phyloP scores from a whole-genome alignment of 1,140 invertebrate species.

The Macrobrachium rosenbergii region DNA sequence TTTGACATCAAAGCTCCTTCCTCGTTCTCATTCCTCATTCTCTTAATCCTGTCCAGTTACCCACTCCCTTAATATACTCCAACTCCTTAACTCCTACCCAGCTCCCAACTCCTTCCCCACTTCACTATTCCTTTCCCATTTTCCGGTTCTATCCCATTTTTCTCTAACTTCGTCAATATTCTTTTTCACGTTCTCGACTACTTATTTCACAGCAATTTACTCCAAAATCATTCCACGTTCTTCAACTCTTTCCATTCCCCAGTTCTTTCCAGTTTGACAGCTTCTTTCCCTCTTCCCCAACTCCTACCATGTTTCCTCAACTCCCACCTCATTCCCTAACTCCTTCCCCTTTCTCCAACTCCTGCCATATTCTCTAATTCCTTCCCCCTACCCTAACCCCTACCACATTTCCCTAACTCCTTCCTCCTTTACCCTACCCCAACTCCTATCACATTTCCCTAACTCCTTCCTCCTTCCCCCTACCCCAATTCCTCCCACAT shows the following conservation, averaged over 20 bases:
- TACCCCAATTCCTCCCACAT: background rate
- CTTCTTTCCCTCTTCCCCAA: too few relatives aligned
- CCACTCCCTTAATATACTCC: background rate
- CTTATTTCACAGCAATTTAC: background rate
- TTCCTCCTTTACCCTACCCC: background rate
- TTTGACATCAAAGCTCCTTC: background rate
- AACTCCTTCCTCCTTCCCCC: background rate
- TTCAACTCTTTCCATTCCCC: too few relatives aligned
- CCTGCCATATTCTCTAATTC: background rate
- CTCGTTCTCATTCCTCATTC: background rate
- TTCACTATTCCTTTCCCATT: background rate
- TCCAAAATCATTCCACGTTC: too few relatives aligned
- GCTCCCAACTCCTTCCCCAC: background rate
- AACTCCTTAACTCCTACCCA: background rate
- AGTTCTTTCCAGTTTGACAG: too few relatives aligned
- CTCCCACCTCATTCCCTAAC: background rate
- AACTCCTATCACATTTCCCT: too few relatives aligned
- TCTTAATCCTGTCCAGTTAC: too few relatives aligned
- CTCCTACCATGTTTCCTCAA: background rate
- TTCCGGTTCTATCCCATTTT: background rate
- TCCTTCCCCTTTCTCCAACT: background rate
- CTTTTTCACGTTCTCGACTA: background rate
- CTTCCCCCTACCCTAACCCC: background rate
- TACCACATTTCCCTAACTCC: too few relatives aligned
- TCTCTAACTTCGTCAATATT: background rate